Conservation (phyloP, 2,888 invertebrate genomes). For the Tinea pellionella region DNA sequence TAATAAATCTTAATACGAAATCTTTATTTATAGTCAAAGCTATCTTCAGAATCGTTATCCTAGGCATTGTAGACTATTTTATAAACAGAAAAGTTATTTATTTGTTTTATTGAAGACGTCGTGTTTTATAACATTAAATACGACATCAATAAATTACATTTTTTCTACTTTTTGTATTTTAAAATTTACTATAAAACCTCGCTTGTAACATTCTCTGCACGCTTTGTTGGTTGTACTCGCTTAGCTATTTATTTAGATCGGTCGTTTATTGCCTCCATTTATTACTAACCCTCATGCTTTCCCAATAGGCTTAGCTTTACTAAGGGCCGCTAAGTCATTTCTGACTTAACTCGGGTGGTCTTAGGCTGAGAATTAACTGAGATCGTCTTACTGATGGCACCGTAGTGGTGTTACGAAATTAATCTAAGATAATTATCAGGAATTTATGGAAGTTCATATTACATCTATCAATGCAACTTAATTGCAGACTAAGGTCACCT, state of each 20-base stretch:
- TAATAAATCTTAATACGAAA: neutral
- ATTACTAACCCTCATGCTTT: conserved; percentile 32
- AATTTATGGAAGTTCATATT: too few species aligned
- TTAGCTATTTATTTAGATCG: conserved; percentile 28
- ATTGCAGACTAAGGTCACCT: too few species aligned
- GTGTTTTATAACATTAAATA: conserved; percentile 3
- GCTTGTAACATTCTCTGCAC: conserved; percentile 20
- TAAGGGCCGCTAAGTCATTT: neutral
- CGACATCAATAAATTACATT: conserved; percentile 1
- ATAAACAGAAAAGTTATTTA: neutral
- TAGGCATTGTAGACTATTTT: conserved; percentile 1
- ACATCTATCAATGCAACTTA: too few species aligned
- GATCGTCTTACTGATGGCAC: too few species aligned
- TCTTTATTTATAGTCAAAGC: neutral
- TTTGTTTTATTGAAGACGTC: neutral
- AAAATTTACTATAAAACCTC: conserved; percentile 1
- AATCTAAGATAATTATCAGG: too few species aligned
- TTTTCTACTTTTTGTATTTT: conserved; percentile 1
- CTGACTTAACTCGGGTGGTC: neutral
- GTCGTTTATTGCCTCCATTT: conserved; percentile 34
- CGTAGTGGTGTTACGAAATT: too few species aligned
- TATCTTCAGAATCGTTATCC: neutral
- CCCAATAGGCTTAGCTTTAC: conserved; percentile 24
- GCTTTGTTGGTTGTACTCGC: conserved; percentile 22
- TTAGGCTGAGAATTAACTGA: too few species aligned